Percentiles rank a stretch among this genome's conserved stretches.
Evolutionary conservation across 2,113 vertebrate genomes (phyloP).

Genomic region (Eurypyga helias): DNA sequence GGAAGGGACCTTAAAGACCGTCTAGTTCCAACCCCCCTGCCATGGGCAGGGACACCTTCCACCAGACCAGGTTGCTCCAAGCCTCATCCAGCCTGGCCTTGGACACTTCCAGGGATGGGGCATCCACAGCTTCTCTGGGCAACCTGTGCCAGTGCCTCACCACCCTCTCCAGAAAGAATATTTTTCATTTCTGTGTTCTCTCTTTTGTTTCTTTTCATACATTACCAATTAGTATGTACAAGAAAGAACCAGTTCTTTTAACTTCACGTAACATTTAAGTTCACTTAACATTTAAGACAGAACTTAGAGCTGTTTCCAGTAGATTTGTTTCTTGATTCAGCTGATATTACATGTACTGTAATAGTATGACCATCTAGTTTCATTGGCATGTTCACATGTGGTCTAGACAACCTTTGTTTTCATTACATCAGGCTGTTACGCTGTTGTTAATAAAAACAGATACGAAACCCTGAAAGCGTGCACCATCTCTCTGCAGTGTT

Average conservation of each 20-base stretch:
- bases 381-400: not conserved
- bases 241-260: not conserved
- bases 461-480: not conserved
- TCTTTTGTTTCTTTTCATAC: not conserved
- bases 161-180: too few relatives aligned
- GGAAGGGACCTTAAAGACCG: too few relatives aligned
- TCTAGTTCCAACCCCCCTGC: too few relatives aligned
- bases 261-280: too few relatives aligned
- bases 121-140: too few relatives aligned
- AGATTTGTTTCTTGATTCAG: not conserved
- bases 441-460: not conserved
- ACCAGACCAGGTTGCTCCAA: too few relatives aligned
- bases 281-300: not conserved
- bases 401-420: not conserved
- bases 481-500: not conserved
- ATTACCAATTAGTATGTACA: not conserved
- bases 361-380: not conserved
- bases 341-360: not conserved
- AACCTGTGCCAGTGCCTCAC: too few relatives aligned
- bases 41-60: too few relatives aligned
- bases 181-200: not conserved
- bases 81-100: too few relatives aligned
- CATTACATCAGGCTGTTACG: not conserved
- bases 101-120: too few relatives aligned
- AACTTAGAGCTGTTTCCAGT: not conserved